Evolutionary conservation across 2,797 vertebrate genomes (phyloP).

Genomic region (Megaceryle alcyon): DNA sequence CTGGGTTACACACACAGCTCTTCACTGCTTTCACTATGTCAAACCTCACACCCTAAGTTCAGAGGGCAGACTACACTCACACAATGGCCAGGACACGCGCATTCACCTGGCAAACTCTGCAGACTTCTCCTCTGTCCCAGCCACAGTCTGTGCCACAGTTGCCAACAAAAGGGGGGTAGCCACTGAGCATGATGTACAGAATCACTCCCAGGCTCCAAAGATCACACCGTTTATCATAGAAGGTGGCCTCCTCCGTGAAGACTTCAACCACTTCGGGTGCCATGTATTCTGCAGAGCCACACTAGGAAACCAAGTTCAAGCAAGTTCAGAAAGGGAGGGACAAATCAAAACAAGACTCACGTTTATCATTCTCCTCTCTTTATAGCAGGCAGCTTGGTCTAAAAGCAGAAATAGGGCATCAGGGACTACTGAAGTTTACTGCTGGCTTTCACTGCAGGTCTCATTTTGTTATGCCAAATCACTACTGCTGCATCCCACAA

Average conservation of each 20-base stretch:
- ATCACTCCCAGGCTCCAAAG: constrained; percentile 86
- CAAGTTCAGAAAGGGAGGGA: not conserved
- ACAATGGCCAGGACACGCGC: fast-evolving
- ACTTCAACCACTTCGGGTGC: constrained; percentile 85
- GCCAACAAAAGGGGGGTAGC: constrained; percentile 84
- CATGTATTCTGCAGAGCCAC: constrained; percentile 86
- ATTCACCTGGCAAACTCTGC: constrained; percentile 81
- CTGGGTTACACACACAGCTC: not conserved
- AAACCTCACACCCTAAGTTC: not conserved
- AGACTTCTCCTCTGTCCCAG: constrained; percentile 85
- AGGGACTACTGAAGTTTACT: not conserved
- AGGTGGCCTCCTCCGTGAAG: constrained; percentile 84
- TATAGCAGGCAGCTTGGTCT: not conserved
- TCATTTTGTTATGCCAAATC: not conserved
- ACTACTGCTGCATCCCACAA: not conserved
- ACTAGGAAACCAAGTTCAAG: constrained; percentile 62
- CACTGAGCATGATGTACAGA: constrained; percentile 86
- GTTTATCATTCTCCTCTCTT: not conserved
- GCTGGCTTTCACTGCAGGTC: not conserved
- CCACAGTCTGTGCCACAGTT: constrained; percentile 83
- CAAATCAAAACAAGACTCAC: not conserved
- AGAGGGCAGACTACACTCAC: not conserved
- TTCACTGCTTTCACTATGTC: not conserved
- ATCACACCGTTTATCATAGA: constrained; percentile 86
- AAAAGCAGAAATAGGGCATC: not conserved